phyloP scores from a whole-genome alignment of 2,797 vertebrate genomes.

The Microctenopoma lineatum region DNA sequence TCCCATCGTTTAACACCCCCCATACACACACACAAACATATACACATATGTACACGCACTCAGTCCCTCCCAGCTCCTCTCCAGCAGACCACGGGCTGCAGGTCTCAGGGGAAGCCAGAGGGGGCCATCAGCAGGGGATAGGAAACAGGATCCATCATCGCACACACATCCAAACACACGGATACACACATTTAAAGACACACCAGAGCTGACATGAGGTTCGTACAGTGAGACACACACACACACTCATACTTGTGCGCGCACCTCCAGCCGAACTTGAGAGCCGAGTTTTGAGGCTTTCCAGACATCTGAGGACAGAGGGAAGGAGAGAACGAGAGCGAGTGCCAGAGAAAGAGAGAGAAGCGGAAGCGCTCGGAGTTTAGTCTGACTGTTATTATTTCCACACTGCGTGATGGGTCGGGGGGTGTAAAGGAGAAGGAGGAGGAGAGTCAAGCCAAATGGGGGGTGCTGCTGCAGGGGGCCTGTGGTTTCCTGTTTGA shows the following conservation, averaged over 20 bases:
- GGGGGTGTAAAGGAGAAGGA: constrained; percentile 64
- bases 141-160: constrained; percentile 73
- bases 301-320: constrained; percentile 70
- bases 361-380: constrained; percentile 78
- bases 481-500: constrained; percentile 81
- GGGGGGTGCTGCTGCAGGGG: constrained; percentile 76
- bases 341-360: constrained; percentile 49
- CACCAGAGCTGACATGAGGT: constrained; percentile 46
- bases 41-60: constrained; percentile 19
- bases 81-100: constrained; percentile 61
- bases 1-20: constrained; percentile 24
- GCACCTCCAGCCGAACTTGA: constrained; percentile 50
- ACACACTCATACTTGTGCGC: constrained; percentile 19
- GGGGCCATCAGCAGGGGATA: constrained; percentile 69
- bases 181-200: constrained; percentile 49
- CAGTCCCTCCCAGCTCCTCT: constrained; percentile 54
- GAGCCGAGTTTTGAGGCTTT: constrained; percentile 68
- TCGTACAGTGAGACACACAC: constrained; percentile 37
- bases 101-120: constrained; percentile 60
- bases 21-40: constrained; percentile 20
- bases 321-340: constrained; percentile 46
- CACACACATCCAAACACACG: constrained; percentile 37
- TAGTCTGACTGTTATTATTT: constrained; percentile 83
- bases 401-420: constrained; percentile 78
- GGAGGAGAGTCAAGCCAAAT: constrained; percentile 70